phyloP scores from a whole-genome alignment of 2,797 vertebrate species.

The Acanthurus tractus region DNA sequence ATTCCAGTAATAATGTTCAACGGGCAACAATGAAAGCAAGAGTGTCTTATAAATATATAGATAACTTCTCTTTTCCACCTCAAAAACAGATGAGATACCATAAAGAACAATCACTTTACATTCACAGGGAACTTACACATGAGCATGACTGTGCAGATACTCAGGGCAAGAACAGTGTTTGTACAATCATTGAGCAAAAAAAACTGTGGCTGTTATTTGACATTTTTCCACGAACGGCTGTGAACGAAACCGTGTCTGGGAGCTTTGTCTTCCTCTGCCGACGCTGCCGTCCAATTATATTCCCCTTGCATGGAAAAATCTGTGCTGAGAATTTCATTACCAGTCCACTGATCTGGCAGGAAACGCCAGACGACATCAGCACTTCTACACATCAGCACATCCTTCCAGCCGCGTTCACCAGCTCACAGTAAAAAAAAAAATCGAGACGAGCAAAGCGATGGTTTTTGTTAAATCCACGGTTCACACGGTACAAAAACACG shows the following conservation, averaged over 20 bases:
- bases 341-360: conserved; percentile 31
- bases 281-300: conserved; percentile 17
- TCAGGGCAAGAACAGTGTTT: conserved; percentile 13
- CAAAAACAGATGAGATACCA: conserved; percentile 9
- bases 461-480: conserved; percentile 23
- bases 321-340: conserved; percentile 20
- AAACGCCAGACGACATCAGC: conserved; percentile 17
- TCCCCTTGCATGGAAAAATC: neutral
- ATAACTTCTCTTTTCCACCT: neutral
- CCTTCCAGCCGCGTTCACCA: neutral
- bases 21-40: conserved; percentile 9
- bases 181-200: conserved; percentile 24
- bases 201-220: neutral
- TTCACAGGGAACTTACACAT: conserved; percentile 32
- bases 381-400: neutral
- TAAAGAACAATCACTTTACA: conserved; percentile 43
- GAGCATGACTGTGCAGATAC: conserved; percentile 27
- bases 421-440: conserved; percentile 3
- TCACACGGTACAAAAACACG: conserved; percentile 32
- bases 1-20: conserved; percentile 28
- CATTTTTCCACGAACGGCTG: neutral
- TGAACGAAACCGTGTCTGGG: conserved; percentile 1
- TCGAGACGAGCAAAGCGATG: conserved; percentile 4
- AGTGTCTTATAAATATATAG: conserved; percentile 32
- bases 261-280: conserved; percentile 3